Evolutionary conservation across 2,797 vertebrate species (phyloP).

Genomic region (Serranus cabrilla): DNA sequence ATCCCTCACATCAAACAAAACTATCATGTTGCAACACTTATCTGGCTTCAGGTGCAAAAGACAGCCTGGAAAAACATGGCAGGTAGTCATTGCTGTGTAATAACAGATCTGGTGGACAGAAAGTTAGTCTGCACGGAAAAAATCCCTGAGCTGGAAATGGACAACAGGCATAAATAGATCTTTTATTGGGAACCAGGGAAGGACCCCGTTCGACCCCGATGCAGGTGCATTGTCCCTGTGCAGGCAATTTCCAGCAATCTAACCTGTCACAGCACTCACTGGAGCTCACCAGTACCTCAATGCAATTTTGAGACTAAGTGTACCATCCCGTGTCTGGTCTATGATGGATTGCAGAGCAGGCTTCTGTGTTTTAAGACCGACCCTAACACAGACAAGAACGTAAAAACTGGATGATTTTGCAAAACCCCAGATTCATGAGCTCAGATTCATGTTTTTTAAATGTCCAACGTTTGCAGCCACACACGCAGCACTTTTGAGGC

Average conservation of each 20-base stretch:
- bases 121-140: conserved; percentile 27
- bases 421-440: neutral
- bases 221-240: conserved; percentile 51
- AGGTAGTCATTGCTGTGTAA: conserved; percentile 51
- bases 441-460: neutral
- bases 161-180: conserved; percentile 49
- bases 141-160: conserved; percentile 32
- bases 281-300: conserved; percentile 41
- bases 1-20: conserved; percentile 47
- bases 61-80: conserved; percentile 22
- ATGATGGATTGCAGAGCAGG: conserved; percentile 29
- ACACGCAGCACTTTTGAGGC: too few relatives aligned
- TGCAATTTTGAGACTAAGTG: conserved; percentile 45
- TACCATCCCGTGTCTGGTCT: conserved; percentile 23
- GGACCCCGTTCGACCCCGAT: conserved; percentile 38
- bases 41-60: conserved; percentile 33
- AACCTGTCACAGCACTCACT: conserved; percentile 35
- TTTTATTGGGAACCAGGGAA: conserved; percentile 37
- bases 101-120: conserved; percentile 26
- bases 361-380: conserved; percentile 21
- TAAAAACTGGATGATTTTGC: neutral
- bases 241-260: conserved; percentile 58
- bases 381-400: neutral
- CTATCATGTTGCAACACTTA: conserved; percentile 32
- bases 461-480: neutral